These are phyloP conservation scores for Eustalomyia histrio DNA, from an alignment of 2,888 invertebrate species.

Conservation along the genomic window DNA sequence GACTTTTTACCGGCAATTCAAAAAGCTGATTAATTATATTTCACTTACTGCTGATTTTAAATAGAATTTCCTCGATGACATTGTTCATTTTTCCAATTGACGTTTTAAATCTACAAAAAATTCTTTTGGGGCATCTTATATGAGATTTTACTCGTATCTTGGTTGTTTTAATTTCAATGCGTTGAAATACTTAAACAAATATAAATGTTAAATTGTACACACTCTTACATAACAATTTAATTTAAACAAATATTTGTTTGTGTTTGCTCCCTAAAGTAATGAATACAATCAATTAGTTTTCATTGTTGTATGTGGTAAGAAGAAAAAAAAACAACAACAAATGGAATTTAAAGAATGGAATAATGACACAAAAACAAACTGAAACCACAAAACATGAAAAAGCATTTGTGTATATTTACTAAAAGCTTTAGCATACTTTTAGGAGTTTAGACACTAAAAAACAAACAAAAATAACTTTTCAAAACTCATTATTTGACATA, in stretches of 20 bases:
- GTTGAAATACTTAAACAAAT: background rate
- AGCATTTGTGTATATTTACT: slow-evolving; percentile 17
- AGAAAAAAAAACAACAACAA: background rate
- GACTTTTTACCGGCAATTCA: too few relatives aligned
- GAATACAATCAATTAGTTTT: slow-evolving; percentile 46
- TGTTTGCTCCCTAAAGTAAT: slow-evolving; percentile 19
- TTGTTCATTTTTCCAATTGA: too few relatives aligned
- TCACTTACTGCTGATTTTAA: too few relatives aligned
- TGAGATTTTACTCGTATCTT: too few relatives aligned
- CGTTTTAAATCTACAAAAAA: too few relatives aligned
- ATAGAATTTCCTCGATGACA: too few relatives aligned
- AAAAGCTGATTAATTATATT: too few relatives aligned
- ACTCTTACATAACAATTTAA: slow-evolving; percentile 9
- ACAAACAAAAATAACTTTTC: slow-evolving; percentile 1
- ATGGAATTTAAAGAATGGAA: slow-evolving; percentile 1
- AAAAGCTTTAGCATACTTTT: slow-evolving; percentile 31
- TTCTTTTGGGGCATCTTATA: background rate
- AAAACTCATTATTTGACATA: slow-evolving; percentile 31
- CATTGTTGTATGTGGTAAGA: slow-evolving; percentile 33
- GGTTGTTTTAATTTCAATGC: background rate
- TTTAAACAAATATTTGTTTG: slow-evolving; percentile 7
- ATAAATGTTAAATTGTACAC: background rate
- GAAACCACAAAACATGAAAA: slow-evolving; percentile 34
- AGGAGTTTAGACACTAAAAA: slow-evolving; percentile 6
- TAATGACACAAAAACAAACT: slow-evolving; percentile 4